phyloP scores from a whole-genome alignment of 2,888 invertebrate genomes.

The Autographa gamma region DNA sequence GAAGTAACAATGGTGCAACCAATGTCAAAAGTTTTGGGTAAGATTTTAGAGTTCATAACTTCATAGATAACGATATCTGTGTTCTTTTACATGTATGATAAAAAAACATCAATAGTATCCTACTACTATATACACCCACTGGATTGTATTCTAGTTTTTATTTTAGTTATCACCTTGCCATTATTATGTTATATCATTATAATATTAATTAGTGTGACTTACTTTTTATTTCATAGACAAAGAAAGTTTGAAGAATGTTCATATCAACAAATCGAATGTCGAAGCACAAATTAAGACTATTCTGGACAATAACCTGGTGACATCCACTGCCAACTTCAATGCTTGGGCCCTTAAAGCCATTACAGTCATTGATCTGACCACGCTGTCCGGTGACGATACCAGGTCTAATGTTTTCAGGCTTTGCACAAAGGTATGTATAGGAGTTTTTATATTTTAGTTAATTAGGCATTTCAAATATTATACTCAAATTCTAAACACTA shows the following conservation, averaged over 20 bases:
- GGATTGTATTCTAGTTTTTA: too few relatives aligned
- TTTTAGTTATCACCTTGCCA: too few relatives aligned
- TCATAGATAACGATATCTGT: conserved; percentile 15
- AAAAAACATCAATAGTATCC: too few relatives aligned
- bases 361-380: conserved; percentile 97
- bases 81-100: neutral
- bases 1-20: conserved; percentile 58
- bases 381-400: conserved; percentile 95
- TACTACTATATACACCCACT: too few relatives aligned
- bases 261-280: conserved; percentile 74
- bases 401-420: conserved; percentile 93
- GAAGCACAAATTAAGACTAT: conserved; percentile 75
- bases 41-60: conserved; percentile 26
- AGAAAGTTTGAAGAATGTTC: conserved; percentile 65
- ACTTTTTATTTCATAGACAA: conserved; percentile 58
- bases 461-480: neutral
- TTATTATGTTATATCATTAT: too few relatives aligned
- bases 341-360: conserved; percentile 95
- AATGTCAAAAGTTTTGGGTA: conserved; percentile 58
- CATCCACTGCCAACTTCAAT: conserved; percentile 87
- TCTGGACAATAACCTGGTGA: conserved; percentile 71
- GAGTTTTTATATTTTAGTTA: neutral
- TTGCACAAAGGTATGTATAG: conserved; percentile 92
- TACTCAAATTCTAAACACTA: neutral
- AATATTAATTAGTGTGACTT: too few relatives aligned